Percentiles rank a stretch among this genome's conserved stretches.
phyloP scores from a whole-genome alignment of 2,113 vertebrate species.

The Poecile atricapillus region DNA sequence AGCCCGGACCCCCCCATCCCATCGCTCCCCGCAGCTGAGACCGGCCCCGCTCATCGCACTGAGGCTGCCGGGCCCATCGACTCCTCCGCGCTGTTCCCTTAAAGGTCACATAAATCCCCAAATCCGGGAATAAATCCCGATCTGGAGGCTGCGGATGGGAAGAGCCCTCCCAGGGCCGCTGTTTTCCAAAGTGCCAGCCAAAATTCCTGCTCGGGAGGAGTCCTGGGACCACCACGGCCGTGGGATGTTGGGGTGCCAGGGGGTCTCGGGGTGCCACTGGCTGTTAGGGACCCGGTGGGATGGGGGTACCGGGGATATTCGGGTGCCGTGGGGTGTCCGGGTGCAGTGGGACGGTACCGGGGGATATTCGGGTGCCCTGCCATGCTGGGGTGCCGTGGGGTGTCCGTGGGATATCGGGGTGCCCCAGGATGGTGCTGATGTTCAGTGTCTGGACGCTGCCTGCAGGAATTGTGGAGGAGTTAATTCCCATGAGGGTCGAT shows the following conservation, averaged over 20 bases:
- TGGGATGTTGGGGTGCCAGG: rapidly evolving
- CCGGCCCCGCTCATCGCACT: neutral
- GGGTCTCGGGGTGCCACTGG: rapidly evolving
- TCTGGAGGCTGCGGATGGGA: neutral
- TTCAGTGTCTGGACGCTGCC: rapidly evolving
- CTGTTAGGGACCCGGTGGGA: rapidly evolving
- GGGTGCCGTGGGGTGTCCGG: neutral
- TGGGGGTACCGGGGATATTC: rapidly evolving
- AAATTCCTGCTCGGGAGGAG: neutral
- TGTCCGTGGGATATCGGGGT: rapidly evolving
- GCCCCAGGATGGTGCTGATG: rapidly evolving
- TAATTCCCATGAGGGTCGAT: neutral
- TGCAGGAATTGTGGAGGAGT: neutral
- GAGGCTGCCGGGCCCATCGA: neutral
- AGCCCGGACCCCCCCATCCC: rapidly evolving
- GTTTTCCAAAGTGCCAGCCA: neutral
- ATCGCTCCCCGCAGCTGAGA: rapidly evolving
- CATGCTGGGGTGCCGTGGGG: rapidly evolving
- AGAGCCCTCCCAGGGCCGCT: neutral
- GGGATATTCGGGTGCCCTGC: rapidly evolving
- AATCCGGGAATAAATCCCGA: neutral
- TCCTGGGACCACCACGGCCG: rapidly evolving
- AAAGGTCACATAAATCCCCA: slow-evolving; percentile 18
- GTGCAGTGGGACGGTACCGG: rapidly evolving
- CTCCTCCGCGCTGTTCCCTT: neutral